Evolutionary conservation across 2,797 vertebrate species (phyloP).

Genomic region (Periparus ater): DNA sequence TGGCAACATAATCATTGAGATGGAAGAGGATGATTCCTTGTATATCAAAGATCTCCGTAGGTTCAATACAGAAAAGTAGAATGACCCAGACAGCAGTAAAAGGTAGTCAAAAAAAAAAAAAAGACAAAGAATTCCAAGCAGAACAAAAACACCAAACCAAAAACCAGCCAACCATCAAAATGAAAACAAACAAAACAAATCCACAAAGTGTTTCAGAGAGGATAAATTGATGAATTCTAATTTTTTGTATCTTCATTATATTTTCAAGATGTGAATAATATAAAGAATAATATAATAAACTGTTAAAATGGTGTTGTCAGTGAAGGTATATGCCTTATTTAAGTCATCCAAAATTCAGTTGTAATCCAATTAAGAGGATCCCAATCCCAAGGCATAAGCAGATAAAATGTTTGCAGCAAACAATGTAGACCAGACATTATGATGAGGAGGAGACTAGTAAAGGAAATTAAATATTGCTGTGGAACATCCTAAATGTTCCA

Average conservation of each 20-base stretch:
- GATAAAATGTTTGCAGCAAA: background rate
- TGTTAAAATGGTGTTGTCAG: background rate
- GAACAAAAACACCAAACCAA: accelerated
- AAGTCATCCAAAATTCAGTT: background rate
- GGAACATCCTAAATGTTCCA: background rate
- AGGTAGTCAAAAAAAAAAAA: background rate
- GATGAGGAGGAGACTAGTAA: background rate
- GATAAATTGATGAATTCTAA: background rate
- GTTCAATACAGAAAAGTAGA: background rate
- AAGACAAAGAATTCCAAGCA: background rate
- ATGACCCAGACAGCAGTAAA: background rate
- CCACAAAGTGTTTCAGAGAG: background rate
- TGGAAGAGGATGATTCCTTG: background rate
- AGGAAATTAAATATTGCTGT: background rate
- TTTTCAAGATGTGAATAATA: background rate
- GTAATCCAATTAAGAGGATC: background rate
- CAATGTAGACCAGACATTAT: background rate
- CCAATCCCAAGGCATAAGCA: background rate
- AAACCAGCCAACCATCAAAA: background rate
- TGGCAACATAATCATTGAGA: background rate
- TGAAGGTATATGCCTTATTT: background rate
- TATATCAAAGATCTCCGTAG: background rate
- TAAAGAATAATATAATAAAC: background rate
- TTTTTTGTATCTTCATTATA: background rate
- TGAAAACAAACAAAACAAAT: background rate